Evolutionary conservation across 2,888 invertebrate genomes (phyloP).

Genomic region (Eubasilissa splendida): DNA sequence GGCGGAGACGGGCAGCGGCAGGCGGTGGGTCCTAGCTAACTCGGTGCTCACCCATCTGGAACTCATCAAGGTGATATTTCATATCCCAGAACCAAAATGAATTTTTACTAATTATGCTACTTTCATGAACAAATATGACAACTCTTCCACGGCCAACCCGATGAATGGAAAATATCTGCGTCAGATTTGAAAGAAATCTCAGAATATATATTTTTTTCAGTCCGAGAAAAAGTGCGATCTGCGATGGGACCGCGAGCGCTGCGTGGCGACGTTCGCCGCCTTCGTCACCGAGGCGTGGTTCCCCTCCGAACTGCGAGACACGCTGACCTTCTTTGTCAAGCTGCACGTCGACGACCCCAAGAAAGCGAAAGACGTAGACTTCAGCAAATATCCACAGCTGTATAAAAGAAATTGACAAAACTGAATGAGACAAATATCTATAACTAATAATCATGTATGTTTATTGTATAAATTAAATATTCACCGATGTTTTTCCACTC

Average conservation of each 20-base stretch:
- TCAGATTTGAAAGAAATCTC: no score
- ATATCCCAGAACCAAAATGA: not conserved
- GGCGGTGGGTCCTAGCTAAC: conserved; percentile 75
- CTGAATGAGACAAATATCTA: no score
- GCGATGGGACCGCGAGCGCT: conserved; percentile 77
- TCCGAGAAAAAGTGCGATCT: conserved; percentile 79
- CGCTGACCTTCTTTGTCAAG: conserved; percentile 65
- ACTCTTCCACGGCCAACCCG: no score
- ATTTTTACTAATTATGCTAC: no score
- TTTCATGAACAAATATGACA: no score
- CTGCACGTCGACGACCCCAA: conserved; percentile 32
- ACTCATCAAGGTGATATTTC: conserved; percentile 78
- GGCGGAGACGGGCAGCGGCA: conserved; percentile 67
- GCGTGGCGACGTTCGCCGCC: conserved; percentile 71
- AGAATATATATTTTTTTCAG: conserved; percentile 64
- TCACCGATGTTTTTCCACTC: no score
- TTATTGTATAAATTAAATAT: no score
- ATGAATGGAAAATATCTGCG: no score
- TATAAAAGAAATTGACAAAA: not conserved
- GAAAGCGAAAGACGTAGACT: conserved; percentile 26
- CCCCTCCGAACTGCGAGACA: conserved; percentile 64
- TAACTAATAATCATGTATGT: no score
- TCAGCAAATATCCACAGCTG: conserved; percentile 43
- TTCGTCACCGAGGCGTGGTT: conserved; percentile 59
- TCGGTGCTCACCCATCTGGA: conserved; percentile 77